Evolutionary conservation across 2,113 vertebrate genomes (phyloP).

Genomic region (Campylomormyrus tamandua): DNA sequence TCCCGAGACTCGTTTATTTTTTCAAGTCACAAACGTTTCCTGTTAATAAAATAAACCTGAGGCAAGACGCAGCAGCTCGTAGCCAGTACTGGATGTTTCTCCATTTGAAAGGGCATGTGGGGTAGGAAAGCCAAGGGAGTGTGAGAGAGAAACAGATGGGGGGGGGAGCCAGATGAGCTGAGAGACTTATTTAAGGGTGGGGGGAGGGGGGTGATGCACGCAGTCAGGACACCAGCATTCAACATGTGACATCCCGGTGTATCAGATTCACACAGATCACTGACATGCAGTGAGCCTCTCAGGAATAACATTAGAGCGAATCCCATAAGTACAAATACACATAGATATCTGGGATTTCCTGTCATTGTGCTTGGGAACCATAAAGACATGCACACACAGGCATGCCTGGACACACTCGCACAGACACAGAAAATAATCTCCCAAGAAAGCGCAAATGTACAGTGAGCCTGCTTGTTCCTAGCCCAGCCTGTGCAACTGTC

Average conservation of each 20-base stretch:
- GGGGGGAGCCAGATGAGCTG: neutral
- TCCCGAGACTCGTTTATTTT: neutral
- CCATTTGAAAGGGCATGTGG: neutral
- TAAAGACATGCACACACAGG: neutral
- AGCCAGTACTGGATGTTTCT: neutral
- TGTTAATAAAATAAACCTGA: slow-evolving; percentile 6
- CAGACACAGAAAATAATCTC: neutral
- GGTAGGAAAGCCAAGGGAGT: neutral
- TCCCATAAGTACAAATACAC: neutral
- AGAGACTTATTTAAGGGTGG: neutral
- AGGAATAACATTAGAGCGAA: neutral
- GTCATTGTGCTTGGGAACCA: neutral
- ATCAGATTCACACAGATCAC: neutral
- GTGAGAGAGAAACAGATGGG: neutral
- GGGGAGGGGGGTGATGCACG: neutral
- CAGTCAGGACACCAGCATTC: neutral
- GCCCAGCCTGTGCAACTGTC: neutral
- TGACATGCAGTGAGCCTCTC: neutral
- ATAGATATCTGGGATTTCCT: neutral
- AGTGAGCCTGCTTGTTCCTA: neutral
- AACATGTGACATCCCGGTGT: slow-evolving; percentile 3
- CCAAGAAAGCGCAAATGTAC: neutral
- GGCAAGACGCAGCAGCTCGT: neutral
- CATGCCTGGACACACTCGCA: neutral
- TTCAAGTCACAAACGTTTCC: slow-evolving; percentile 3